Conservation (phyloP, 2,888 invertebrate species). For the Magallana nippona region DNA sequence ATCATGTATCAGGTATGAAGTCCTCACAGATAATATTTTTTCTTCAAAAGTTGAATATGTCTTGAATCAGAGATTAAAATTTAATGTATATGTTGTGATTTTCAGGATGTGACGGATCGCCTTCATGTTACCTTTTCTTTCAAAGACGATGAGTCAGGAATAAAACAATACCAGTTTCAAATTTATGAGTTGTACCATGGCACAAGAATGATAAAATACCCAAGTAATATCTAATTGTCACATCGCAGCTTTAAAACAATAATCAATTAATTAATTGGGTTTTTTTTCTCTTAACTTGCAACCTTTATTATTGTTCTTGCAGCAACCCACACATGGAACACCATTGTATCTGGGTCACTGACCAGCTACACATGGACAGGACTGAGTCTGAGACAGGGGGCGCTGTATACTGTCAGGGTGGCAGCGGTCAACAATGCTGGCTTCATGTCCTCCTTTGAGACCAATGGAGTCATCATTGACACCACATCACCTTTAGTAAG, state of each 20-base stretch:
- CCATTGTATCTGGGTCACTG: neutral
- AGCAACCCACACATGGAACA: constrained; percentile 2
- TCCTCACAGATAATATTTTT: neutral
- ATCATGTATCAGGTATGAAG: constrained; percentile 61
- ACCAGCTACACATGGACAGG: constrained; percentile 46
- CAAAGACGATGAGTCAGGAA: constrained; percentile 65
- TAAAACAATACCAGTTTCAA: constrained; percentile 61
- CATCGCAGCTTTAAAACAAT: neutral
- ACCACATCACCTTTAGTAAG: constrained; percentile 59
- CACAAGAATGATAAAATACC: constrained; percentile 55
- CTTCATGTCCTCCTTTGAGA: constrained; percentile 57
- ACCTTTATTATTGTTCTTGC: neutral
- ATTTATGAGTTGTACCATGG: constrained; percentile 64
- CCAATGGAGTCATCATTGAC: constrained; percentile 61
- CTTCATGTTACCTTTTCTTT: constrained; percentile 61
- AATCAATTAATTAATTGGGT: neutral
- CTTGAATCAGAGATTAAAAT: no score
- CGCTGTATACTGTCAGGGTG: constrained; percentile 55
- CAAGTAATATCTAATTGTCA: constrained; percentile 49
- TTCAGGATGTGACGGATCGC: constrained; percentile 49
- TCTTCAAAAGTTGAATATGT: no score
- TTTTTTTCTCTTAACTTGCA: neutral
- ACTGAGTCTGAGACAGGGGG: constrained; percentile 52
- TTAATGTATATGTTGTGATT: neutral
- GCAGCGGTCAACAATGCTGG: constrained; percentile 59